phyloP scores from a whole-genome alignment of 1,140 invertebrate genomes.

The Brachionus manjavacas region DNA sequence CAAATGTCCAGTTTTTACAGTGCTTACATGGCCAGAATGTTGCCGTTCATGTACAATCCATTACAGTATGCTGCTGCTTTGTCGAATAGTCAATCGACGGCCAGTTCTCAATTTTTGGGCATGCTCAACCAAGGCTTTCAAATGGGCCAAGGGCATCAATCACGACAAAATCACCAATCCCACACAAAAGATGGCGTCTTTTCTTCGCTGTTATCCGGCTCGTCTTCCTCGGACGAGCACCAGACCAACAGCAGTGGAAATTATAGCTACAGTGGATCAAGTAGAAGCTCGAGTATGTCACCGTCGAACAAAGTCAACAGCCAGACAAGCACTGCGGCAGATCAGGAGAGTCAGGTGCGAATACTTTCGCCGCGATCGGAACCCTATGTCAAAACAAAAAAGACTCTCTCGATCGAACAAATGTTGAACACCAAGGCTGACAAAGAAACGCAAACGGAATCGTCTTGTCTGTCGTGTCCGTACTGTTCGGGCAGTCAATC shows the following conservation, averaged over 20 bases:
- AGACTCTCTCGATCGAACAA: constrained; percentile 12
- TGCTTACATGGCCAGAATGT: constrained; percentile 38
- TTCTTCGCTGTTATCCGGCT: neutral
- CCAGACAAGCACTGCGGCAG: neutral
- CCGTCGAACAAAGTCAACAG: neutral
- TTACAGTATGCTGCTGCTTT: constrained; percentile 9
- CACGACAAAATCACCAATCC: neutral
- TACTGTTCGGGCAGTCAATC: neutral
- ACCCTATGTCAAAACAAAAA: neutral
- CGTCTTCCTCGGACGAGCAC: constrained; percentile 24
- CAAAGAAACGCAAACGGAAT: constrained; percentile 36
- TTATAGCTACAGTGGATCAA: constrained; percentile 40
- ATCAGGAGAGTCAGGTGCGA: neutral
- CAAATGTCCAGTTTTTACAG: constrained; percentile 26
- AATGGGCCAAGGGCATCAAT: constrained; percentile 16
- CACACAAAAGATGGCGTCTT: neutral
- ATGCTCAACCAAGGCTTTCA: constrained; percentile 25
- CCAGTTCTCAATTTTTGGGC: constrained; percentile 9
- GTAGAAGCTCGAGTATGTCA: constrained; percentile 32
- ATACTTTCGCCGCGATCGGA: neutral
- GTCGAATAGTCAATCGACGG: neutral
- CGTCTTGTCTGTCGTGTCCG: neutral
- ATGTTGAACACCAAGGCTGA: constrained; percentile 23
- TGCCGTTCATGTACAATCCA: constrained; percentile 40
- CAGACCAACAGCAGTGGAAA: constrained; percentile 34